Base-by-base conservation (phyloP, 2,888 invertebrate genomes). In the Lacanobia wlatinum region DNA sequence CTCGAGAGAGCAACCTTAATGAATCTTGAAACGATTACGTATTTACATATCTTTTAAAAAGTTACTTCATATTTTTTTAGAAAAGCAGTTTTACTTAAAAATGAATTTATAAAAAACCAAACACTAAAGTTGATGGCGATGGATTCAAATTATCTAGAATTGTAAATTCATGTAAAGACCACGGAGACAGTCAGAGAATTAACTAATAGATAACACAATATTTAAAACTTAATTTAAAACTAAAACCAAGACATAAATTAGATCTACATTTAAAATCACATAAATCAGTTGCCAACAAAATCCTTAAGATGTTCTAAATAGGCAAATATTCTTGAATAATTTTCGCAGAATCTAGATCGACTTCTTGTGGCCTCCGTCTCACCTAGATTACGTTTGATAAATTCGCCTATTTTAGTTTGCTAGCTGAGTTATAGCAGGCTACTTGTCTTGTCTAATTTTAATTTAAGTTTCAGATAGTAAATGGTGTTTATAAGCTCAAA, bases 351-450 rank as follows among this genome's bases (percentile, higher is more conserved):
- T 50, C 28, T 50, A 46, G 46, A 72, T 18, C 28, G n/a, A 60
- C 14, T 50, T 16, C 53, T 60, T 52, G 50, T 18, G 64, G 60
- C 53, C 55, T n/a, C 10, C 28, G 58, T 78, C 18, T 60, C 38
- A 50, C 6, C 34, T 38, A 43, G 56, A 70, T 70, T 64, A 46
- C 18, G 4, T 21, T 28, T 61, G 72, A 76, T 78, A 71, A 60
- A 76, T 64, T 50, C 12, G 12, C 40, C 46, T 59, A 48, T 40
- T 77, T 77, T 23, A 58, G 40, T 40, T 43, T 60, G 10, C 48
- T 18, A 7, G 43, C 38, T 60, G 64, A 72, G 21, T 52, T 56
- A 64, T 61, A 23, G 50, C 14, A 21, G 14, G 46, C 18, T 12
- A 9, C 61, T 16, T 12, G 21, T 55, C 60, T 55, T 38, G 38